Evolutionary conservation across 2,113 vertebrate genomes (phyloP).

Genomic region (Benitochromis conjunctus): DNA sequence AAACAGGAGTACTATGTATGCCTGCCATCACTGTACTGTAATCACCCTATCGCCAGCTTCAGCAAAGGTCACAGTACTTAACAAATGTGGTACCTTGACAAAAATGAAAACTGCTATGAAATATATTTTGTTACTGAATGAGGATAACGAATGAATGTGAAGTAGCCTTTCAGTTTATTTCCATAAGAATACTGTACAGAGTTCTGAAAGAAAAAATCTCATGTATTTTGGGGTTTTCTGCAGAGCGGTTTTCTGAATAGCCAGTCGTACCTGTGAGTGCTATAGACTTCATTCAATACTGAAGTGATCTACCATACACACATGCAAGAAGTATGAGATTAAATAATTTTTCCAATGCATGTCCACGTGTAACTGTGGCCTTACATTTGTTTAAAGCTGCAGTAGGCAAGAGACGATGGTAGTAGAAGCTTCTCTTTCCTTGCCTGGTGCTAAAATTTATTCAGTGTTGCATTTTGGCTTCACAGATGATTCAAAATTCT

Average conservation of each 20-base stretch:
- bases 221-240: neutral
- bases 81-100: neutral
- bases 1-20: neutral
- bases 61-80: neutral
- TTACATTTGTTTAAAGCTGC: neutral
- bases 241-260: neutral
- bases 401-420: neutral
- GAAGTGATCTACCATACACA: neutral
- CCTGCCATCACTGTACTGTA: neutral
- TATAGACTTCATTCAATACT: neutral
- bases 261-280: neutral
- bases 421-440: neutral
- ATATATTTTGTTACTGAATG: conserved; percentile 1
- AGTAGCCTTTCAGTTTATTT: neutral
- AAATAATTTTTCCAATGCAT: neutral
- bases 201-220: neutral
- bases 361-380: neutral
- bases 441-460: neutral
- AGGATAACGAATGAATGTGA: neutral
- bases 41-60: neutral
- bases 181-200: neutral
- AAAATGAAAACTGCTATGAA: neutral
- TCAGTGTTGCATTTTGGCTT: neutral
- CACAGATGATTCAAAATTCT: neutral
- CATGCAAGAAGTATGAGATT: neutral